Evolutionary conservation across 2,888 invertebrate genomes (phyloP).

Genomic region (Podotricha telesiphe): DNA sequence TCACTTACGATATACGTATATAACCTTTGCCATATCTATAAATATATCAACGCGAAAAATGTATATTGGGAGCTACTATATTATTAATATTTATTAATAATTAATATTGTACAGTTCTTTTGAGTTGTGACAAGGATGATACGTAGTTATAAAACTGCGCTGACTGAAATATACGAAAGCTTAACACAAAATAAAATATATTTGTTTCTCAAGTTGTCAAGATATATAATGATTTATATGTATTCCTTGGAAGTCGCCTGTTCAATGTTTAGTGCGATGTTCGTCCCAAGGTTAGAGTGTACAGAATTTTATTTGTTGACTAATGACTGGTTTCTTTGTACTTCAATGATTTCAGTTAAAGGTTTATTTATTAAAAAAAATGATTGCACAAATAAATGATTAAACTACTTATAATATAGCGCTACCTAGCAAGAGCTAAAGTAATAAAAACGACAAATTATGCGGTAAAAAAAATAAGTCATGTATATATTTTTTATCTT

Average conservation of each 20-base stretch:
- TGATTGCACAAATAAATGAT: not conserved
- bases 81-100: not conserved
- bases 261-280: conserved; percentile 46
- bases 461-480: too few species aligned
- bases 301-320: conserved; percentile 31
- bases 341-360: conserved; percentile 1
- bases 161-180: not conserved
- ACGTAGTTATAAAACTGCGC: not conserved
- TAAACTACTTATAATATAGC: not conserved
- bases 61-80: too few species aligned
- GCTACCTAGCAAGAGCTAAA: not conserved
- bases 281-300: conserved; percentile 59
- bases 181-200: not conserved
- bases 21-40: conserved; percentile 20
- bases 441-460: too few species aligned
- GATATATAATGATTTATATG: conserved; percentile 68
- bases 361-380: not conserved
- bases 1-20: not conserved
- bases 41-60: not conserved
- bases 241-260: conserved; percentile 57
- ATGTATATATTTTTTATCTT: too few species aligned
- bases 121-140: not conserved
- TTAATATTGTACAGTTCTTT: too few species aligned
- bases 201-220: conserved; percentile 48
- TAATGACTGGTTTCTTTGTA: conserved; percentile 15